These are phyloP conservation scores for Gambusia holbrooki DNA, from an alignment of 2,113 vertebrate species.

Conservation along the genomic window DNA sequence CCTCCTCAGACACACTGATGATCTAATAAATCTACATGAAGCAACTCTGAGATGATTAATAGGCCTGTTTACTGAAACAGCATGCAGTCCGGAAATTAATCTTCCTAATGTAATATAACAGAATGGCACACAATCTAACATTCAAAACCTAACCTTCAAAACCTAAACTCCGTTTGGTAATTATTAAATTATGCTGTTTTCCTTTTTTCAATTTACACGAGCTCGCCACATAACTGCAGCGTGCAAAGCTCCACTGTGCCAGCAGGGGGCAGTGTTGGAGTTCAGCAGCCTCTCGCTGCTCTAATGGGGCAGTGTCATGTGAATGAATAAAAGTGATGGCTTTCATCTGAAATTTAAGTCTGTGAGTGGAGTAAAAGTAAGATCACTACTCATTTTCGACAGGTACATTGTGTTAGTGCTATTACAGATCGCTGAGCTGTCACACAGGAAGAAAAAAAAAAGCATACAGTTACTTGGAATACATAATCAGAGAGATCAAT, in stretches of 20 bases:
- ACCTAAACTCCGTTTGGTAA: constrained; percentile 2
- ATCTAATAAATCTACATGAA: constrained; percentile 24
- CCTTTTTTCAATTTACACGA: constrained; percentile 26
- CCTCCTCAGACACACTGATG: not conserved
- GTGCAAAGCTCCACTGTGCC: constrained; percentile 19
- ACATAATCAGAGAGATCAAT: constrained; percentile 50
- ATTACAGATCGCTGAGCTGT: constrained; percentile 35
- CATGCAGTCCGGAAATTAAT: constrained; percentile 38
- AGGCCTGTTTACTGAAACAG: constrained; percentile 36
- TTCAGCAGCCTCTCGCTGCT: constrained; percentile 1
- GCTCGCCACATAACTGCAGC: constrained; percentile 14
- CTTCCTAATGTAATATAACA: constrained; percentile 34
- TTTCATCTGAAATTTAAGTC: constrained; percentile 64
- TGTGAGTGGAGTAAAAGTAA: constrained; percentile 57
- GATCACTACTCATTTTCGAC: constrained; percentile 49
- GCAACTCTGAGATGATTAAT: constrained; percentile 40
- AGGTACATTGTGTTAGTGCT: constrained; percentile 52
- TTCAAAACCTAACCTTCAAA: constrained; percentile 16
- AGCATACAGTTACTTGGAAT: constrained; percentile 70
- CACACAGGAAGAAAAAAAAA: not conserved
- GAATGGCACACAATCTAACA: constrained; percentile 31
- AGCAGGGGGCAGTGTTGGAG: constrained; percentile 44
- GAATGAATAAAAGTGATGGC: constrained; percentile 51
- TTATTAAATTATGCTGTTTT: constrained; percentile 10
- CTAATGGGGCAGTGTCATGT: constrained; percentile 22